phyloP scores from a whole-genome alignment of 2,113 vertebrate species.

The Passer domesticus region DNA sequence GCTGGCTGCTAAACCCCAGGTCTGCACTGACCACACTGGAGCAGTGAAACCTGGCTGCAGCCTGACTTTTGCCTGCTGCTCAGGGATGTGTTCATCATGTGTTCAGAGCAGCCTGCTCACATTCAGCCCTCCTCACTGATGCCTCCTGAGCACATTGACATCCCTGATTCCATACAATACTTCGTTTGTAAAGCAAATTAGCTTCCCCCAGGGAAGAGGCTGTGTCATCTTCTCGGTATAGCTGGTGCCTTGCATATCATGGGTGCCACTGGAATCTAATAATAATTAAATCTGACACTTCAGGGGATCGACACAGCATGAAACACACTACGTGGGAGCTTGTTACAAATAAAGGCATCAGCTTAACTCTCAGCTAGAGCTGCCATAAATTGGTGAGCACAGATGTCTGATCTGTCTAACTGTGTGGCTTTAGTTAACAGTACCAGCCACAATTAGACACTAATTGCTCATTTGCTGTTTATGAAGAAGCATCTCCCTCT shows the following conservation, averaged over 20 bases:
- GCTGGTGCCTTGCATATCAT: conserved; percentile 19
- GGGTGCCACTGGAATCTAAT: conserved; percentile 57
- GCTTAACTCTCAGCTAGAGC: conserved; percentile 53
- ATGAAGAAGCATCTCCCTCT: conserved; percentile 49
- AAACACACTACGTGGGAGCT: conserved; percentile 30
- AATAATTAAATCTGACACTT: conserved; percentile 59
- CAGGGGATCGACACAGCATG: conserved; percentile 10
- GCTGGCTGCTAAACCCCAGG: background rate
- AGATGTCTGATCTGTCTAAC: conserved; percentile 57
- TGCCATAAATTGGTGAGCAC: conserved; percentile 55
- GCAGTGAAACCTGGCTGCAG: rapidly evolving
- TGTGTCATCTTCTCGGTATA: background rate
- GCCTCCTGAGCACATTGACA: background rate
- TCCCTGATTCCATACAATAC: background rate
- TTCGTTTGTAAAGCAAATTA: conserved; percentile 40
- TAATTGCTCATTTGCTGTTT: conserved; percentile 23
- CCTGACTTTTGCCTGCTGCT: background rate
- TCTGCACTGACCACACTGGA: background rate
- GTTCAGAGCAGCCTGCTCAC: background rate
- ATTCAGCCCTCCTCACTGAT: background rate
- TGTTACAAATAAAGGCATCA: conserved; percentile 50
- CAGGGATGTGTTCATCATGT: rapidly evolving
- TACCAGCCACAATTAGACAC: conserved; percentile 51
- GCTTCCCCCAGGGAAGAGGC: background rate
- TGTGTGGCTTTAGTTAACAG: conserved; percentile 52